phyloP scores from a whole-genome alignment of 2,113 vertebrate genomes.

The Crotalus horridus region DNA sequence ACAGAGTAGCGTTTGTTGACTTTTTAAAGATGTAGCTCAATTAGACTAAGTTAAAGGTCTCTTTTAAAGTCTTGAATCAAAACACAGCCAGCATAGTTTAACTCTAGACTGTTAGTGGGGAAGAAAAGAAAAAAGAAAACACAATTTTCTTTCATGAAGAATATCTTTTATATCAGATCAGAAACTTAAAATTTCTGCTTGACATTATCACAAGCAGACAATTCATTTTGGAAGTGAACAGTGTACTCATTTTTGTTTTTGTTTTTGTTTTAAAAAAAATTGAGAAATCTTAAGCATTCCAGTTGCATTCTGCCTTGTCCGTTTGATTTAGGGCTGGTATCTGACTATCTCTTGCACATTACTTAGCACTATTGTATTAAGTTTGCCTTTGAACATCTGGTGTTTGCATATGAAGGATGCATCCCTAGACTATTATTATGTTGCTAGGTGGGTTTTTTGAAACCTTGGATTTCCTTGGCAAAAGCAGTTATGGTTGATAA shows the following conservation, averaged over 20 bases:
- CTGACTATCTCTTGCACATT: not conserved
- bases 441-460: not conserved
- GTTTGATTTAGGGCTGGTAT: not conserved
- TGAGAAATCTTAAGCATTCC: not conserved
- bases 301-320: not conserved
- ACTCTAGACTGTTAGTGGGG: not conserved
- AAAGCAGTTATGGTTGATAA: not conserved
- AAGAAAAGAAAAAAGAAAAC: not conserved
- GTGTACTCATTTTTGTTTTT: not conserved
- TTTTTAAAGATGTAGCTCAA: conserved; percentile 30
- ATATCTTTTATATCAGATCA: not conserved
- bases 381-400: not conserved
- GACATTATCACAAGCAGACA: not conserved
- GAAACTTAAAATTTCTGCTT: conserved; percentile 14
- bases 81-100: conserved; percentile 28
- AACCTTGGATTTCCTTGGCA: not conserved
- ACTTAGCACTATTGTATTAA: not conserved
- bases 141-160: not conserved
- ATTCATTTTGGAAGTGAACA: not conserved
- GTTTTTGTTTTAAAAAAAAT: not conserved
- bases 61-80: conserved; percentile 29
- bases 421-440: not conserved
- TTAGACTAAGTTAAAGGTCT: conserved; percentile 32
- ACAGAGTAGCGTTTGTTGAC: conserved; percentile 17
- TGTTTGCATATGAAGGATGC: not conserved